Evolutionary conservation across 2,113 vertebrate genomes (phyloP).

Genomic region (Strigops habroptila): DNA sequence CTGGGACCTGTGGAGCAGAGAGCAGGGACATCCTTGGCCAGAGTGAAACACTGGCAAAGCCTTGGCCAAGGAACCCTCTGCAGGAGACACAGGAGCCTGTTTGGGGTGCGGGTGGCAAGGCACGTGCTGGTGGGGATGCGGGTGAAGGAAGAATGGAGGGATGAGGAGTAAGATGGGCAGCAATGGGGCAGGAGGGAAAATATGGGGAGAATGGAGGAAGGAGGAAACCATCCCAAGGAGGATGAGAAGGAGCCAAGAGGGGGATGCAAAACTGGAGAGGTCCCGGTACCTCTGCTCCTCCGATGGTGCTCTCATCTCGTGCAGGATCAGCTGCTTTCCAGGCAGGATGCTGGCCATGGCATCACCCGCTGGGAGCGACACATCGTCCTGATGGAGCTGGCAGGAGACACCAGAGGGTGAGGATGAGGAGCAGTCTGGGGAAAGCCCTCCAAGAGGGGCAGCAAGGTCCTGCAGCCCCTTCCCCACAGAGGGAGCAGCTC

Average conservation of each 20-base stretch:
- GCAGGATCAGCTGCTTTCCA: fast-evolving
- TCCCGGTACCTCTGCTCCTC: neutral
- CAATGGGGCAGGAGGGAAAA: neutral
- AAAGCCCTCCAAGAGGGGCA: neutral
- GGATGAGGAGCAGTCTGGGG: neutral
- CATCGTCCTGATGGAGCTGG: neutral
- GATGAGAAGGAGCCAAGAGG: neutral
- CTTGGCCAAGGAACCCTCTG: neutral
- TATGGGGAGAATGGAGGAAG: neutral
- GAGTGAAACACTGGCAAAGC: neutral
- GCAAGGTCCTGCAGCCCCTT: neutral
- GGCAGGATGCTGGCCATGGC: neutral
- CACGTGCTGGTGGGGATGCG: neutral
- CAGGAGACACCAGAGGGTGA: neutral
- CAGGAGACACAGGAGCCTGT: neutral
- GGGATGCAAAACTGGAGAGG: fast-evolving
- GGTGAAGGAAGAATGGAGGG: neutral
- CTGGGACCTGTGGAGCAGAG: neutral
- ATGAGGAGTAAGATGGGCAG: neutral
- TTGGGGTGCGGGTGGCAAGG: neutral
- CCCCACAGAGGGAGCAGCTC: neutral
- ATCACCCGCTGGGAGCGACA: neutral
- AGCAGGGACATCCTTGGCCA: neutral
- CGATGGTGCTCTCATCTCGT: fast-evolving
- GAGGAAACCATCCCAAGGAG: neutral